Evolutionary conservation across 1,140 invertebrate genomes (phyloP).

Genomic region (Drosophila miranda): DNA sequence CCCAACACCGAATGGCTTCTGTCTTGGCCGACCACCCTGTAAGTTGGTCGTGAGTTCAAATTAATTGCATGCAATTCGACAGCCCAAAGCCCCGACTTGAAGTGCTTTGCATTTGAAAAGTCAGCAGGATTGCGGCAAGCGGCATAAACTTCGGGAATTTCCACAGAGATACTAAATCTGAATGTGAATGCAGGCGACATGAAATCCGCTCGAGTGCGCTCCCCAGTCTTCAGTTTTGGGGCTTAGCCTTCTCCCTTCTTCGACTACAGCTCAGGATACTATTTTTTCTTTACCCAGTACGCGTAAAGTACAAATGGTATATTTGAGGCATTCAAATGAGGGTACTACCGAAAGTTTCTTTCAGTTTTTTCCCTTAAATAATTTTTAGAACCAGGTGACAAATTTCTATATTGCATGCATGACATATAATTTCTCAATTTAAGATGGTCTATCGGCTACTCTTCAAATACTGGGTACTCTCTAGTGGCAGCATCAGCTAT

Average conservation of each 20-base stretch:
- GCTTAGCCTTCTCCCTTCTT: not conserved
- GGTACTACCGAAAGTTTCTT: too few species aligned
- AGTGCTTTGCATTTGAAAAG: slow-evolving; percentile 66
- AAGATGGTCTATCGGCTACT: too few species aligned
- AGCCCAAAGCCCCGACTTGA: slow-evolving; percentile 35
- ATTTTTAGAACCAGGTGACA: too few species aligned
- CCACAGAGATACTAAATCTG: slow-evolving; percentile 50
- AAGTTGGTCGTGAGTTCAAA: slow-evolving; percentile 54
- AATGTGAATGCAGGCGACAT: slow-evolving; percentile 56
- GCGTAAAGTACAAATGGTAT: not conserved
- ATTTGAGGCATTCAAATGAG: too few species aligned
- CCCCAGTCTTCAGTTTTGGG: not conserved
- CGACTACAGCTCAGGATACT: too few species aligned
- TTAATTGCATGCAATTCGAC: slow-evolving; percentile 73
- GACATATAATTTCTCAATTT: too few species aligned
- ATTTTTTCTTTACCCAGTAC: too few species aligned
- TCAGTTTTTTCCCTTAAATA: not conserved
- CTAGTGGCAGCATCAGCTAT: too few species aligned
- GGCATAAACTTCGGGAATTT: slow-evolving; percentile 6
- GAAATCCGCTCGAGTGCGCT: slow-evolving; percentile 37
- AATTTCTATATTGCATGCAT: too few species aligned
- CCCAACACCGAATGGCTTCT: not conserved
- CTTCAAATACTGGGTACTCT: too few species aligned
- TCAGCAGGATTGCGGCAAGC: slow-evolving; percentile 2
- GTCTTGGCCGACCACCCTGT: not conserved